These are phyloP conservation scores for Drosophila virilis DNA, from an alignment of 1,140 invertebrate genomes.

Conservation along the genomic window DNA sequence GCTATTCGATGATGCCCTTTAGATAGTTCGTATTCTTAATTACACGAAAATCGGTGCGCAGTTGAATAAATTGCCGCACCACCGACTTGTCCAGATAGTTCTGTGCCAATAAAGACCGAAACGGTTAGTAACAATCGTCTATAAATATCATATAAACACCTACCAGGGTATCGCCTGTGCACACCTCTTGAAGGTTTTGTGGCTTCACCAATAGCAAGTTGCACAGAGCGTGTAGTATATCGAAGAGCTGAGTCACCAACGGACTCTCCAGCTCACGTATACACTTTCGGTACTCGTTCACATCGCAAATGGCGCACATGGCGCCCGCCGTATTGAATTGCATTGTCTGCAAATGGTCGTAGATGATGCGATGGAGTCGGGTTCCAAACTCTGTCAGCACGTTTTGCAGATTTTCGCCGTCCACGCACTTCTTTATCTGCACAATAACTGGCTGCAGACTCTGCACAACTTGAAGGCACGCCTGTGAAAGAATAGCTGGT, in stretches of 20 bases:
- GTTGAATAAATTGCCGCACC: constrained; percentile 95
- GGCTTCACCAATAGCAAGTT: constrained; percentile 98
- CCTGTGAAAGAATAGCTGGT: constrained; percentile 86
- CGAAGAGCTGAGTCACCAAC: constrained; percentile 94
- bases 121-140: neutral
- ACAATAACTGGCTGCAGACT: constrained; percentile 92
- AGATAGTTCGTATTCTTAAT: constrained; percentile 81
- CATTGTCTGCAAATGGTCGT: constrained; percentile 97
- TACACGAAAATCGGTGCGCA: constrained; percentile 90
- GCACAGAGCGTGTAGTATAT: constrained; percentile 97
- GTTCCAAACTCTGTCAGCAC: constrained; percentile 95
- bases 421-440: constrained; percentile 93
- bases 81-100: constrained; percentile 94
- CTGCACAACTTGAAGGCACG: constrained; percentile 94
- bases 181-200: constrained; percentile 98
- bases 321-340: constrained; percentile 98
- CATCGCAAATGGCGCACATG: constrained; percentile 98
- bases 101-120: constrained; percentile 86
- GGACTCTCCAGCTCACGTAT: constrained; percentile 90
- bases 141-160: constrained; percentile 55
- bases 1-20: constrained; percentile 79
- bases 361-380: constrained; percentile 96
- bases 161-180: constrained; percentile 96
- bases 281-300: constrained; percentile 96
- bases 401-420: constrained; percentile 96